phyloP scores from a whole-genome alignment of 2,113 vertebrate species.

The Peucedramus taeniatus region DNA sequence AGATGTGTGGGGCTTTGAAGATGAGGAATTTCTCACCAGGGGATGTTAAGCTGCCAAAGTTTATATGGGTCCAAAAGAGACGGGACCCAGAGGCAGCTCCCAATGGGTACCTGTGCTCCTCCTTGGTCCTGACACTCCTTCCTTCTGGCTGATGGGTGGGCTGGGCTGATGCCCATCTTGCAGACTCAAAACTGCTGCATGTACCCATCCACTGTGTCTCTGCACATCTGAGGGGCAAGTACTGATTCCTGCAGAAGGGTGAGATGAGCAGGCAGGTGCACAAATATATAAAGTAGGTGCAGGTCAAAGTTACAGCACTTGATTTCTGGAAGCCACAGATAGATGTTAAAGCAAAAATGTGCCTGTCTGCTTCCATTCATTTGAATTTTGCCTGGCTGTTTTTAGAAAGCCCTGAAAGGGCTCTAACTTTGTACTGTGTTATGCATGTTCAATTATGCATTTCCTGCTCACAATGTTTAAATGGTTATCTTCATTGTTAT shows the following conservation, averaged over 20 bases:
- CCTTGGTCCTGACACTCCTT: background rate
- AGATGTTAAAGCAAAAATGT: background rate
- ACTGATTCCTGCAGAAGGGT: fast-evolving
- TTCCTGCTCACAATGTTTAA: constrained; percentile 41
- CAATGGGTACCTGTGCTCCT: fast-evolving
- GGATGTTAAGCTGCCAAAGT: background rate
- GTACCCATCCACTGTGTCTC: background rate
- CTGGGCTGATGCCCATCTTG: background rate
- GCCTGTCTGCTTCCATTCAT: background rate
- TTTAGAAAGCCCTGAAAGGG: constrained; percentile 12
- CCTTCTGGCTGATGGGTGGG: background rate
- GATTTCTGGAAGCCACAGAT: background rate
- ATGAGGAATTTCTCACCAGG: background rate
- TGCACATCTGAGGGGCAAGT: background rate
- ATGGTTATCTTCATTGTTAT: constrained; percentile 60
- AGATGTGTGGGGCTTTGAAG: background rate
- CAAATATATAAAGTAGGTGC: fast-evolving
- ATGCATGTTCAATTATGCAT: constrained; percentile 56
- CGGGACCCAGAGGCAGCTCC: background rate
- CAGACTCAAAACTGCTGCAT: background rate
- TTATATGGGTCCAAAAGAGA: background rate
- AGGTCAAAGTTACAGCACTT: background rate
- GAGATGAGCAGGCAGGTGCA: background rate
- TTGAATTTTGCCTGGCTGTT: constrained; percentile 2
- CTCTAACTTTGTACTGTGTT: constrained; percentile 3